Conservation (phyloP, 2,113 vertebrate species). For the Crotalus viridis region DNA sequence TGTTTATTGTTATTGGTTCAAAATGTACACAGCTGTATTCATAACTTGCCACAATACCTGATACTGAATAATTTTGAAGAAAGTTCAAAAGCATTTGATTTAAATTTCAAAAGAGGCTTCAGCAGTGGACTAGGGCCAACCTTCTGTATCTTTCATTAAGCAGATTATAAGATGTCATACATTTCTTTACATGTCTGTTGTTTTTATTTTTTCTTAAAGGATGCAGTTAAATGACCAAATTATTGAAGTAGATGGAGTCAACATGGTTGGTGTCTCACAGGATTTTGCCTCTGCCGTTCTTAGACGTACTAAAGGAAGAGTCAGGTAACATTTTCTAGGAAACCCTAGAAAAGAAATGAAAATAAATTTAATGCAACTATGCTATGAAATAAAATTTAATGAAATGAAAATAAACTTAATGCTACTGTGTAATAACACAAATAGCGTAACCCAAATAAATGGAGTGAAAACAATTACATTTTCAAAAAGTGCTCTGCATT, state of each 20-base stretch:
- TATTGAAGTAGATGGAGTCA: slow-evolving; percentile 95
- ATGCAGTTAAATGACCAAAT: slow-evolving; percentile 99
- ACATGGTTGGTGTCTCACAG: slow-evolving; percentile 96
- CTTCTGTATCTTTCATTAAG: neutral
- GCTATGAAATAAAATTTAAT: too few relatives aligned
- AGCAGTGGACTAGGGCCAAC: neutral
- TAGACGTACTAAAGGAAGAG: slow-evolving; percentile 93
- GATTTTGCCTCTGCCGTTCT: slow-evolving; percentile 98
- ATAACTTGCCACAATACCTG: neutral
- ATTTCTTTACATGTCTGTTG: slow-evolving; percentile 2
- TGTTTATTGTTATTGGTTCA: neutral
- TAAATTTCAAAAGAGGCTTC: neutral
- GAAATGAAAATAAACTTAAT: neutral
- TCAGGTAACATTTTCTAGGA: slow-evolving; percentile 79
- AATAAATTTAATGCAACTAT: neutral
- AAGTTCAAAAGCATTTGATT: neutral
- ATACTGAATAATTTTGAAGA: neutral
- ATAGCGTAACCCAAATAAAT: neutral
- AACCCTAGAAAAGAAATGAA: neutral
- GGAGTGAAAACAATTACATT: neutral
- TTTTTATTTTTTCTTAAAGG: slow-evolving; percentile 65
- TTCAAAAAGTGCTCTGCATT: neutral
- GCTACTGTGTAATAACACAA: slow-evolving; percentile 2
- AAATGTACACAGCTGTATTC: neutral
- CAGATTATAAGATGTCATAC: neutral